Base-by-base conservation (phyloP, 2,888 invertebrate genomes). In the Habrosyne pyritoides region DNA sequence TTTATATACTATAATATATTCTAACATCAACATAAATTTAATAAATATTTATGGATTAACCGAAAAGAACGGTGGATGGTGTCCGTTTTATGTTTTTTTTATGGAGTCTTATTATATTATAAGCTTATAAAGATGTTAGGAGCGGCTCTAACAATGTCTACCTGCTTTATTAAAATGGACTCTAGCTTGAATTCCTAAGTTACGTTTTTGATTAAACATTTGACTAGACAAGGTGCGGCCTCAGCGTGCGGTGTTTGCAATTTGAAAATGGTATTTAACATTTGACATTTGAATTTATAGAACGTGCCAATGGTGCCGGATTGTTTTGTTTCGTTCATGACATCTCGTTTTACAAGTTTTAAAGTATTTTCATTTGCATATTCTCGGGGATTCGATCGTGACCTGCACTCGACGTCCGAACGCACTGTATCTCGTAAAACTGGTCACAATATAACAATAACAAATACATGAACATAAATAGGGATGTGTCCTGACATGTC, bases 221-320 rank as follows among this genome's bases (percentile, higher is more conserved):
- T 28, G 46, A 21, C 36, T 54, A 63, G 56, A 57, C 57, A 54
- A 69, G 76, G 78, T 53, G 73, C 65, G 68, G 64, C 67, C 42
- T 8, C 42, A 42, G 42, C 59, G 47, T 57, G 65, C 53, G 56
- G 49, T 57, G 67, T 60, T 73, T 64, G 73, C 70, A 66, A 77
- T 81, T 83, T 74, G 71, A 79, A 85, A 77, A 77, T 75, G 77
- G 79, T 79, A 81, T 84, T 79, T 64, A 66, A 65, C 71, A 57
- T 80, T 81, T 81, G 77, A 75, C 71, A 80, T 82, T 81, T 80
- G 53, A 63, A 65, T 63, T 61, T n/a, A 47, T 7, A 47, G 24
- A 21, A 47, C 47, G 47, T 2, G 22, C 18, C 42, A 42, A 24
- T 24, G 24, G 24, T 7, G 24, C 4, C 7, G 4, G 42, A 42